Evolutionary conservation across 2,113 vertebrate species (phyloP).

Genomic region (Stercorarius parasiticus): DNA sequence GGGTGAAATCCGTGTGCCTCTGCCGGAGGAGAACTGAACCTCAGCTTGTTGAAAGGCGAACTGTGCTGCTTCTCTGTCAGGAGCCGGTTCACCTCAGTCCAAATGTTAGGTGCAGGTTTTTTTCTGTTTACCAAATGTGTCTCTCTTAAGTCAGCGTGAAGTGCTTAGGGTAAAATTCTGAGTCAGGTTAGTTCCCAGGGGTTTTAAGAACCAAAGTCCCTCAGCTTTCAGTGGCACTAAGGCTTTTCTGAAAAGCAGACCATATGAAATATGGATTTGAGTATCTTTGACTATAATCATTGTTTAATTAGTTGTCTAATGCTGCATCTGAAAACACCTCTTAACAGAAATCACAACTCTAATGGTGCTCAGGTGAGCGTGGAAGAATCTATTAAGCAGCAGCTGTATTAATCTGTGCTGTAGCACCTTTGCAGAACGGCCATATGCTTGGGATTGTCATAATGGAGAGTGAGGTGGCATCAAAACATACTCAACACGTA

Average conservation of each 20-base stretch:
- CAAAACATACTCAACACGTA: background rate
- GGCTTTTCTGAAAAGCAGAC: background rate
- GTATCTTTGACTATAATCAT: background rate
- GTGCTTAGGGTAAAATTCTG: background rate
- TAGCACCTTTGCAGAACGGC: background rate
- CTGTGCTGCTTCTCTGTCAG: too few species aligned
- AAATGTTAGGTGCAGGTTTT: background rate
- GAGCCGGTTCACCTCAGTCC: background rate
- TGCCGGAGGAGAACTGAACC: background rate
- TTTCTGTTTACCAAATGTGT: fast-evolving
- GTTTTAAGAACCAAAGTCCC: background rate
- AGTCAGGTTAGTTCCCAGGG: background rate
- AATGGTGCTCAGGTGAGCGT: background rate
- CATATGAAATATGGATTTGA: background rate
- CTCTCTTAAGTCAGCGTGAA: background rate
- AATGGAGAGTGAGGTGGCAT: background rate
- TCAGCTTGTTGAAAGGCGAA: background rate
- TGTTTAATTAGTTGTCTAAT: background rate
- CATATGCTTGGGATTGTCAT: too few species aligned
- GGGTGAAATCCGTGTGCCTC: background rate
- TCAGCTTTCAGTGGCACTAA: background rate
- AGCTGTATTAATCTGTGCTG: background rate
- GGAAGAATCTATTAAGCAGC: background rate
- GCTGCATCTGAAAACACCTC: background rate
- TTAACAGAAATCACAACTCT: background rate